A percentile compares a stretch with the other conserved stretches of the same genome.
Conservation (phyloP, 2,113 vertebrate genomes). For the Myrmecophaga tridactyla region DNA sequence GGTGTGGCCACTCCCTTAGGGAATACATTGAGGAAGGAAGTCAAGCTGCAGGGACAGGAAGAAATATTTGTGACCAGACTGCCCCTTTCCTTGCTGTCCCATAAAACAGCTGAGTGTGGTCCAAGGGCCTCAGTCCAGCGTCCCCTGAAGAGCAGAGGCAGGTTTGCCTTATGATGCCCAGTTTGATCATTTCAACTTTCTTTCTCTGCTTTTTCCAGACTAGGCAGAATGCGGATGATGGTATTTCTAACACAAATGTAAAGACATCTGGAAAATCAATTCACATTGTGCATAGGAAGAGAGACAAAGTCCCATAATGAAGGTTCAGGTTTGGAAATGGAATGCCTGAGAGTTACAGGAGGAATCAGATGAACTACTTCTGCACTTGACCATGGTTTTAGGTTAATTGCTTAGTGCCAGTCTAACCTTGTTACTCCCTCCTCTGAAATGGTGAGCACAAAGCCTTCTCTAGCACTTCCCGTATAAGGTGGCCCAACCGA, state of each 20-base stretch:
- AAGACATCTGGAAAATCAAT: slow-evolving; percentile 5
- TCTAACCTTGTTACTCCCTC: background rate
- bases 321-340: background rate
- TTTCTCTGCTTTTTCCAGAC: background rate
- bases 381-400: background rate
- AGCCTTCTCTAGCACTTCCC: background rate
- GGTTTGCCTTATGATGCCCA: background rate
- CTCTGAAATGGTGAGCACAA: background rate
- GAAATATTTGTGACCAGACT: background rate
- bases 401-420: background rate
- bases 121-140: background rate
- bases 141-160: background rate
- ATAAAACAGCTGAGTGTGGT: background rate
- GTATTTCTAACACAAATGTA: background rate
- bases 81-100: background rate
- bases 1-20: background rate
- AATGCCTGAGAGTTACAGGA: background rate
- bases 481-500: background rate
- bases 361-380: background rate
- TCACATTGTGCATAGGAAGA: background rate
- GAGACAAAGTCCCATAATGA: background rate
- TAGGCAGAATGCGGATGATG: background rate
- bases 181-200: background rate
- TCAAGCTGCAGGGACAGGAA: background rate
- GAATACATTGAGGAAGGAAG: background rate